A percentile compares a stretch with the other conserved stretches of the same genome.
These are phyloP conservation scores for Euzophera pinguis DNA, from an alignment of 2,888 invertebrate genomes.

Conservation along the genomic window DNA sequence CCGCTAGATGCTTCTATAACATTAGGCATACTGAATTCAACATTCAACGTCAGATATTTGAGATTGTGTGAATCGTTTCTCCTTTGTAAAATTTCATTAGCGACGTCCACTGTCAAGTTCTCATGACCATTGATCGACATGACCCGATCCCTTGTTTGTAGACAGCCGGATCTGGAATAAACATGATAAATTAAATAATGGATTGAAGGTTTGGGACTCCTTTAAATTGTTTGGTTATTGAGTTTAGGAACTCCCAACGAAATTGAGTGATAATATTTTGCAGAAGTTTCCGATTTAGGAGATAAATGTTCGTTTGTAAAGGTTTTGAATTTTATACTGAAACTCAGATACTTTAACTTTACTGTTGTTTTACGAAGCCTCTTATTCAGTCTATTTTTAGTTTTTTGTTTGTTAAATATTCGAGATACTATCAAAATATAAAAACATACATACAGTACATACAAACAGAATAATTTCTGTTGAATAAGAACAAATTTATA, in stretches of 20 bases:
- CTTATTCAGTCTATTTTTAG: too few relatives aligned
- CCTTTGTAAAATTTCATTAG: constrained; percentile 80
- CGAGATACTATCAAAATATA: too few relatives aligned
- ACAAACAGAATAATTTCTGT: too few relatives aligned
- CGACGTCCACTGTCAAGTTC: constrained; percentile 81
- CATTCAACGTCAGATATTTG: constrained; percentile 86
- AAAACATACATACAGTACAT: too few relatives aligned
- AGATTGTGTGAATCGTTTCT: constrained; percentile 78
- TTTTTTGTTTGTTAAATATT: too few relatives aligned
- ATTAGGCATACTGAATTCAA: constrained; percentile 95
- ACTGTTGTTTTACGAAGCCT: too few relatives aligned
- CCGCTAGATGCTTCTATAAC: constrained; percentile 94
- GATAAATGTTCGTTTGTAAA: too few relatives aligned
- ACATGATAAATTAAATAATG: constrained; percentile 4
- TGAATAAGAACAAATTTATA: too few relatives aligned
- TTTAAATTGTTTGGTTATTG: background rate
- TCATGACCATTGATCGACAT: constrained; percentile 91
- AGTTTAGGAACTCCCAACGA: background rate
- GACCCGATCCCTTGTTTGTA: constrained; percentile 90
- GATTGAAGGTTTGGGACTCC: background rate
- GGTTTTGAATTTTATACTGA: too few relatives aligned
- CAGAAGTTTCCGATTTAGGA: too few relatives aligned
- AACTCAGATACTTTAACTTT: too few relatives aligned
- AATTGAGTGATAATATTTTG: too few relatives aligned
- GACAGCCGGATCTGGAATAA: constrained; percentile 83